These are phyloP conservation scores for Amiota minor DNA, from an alignment of 2,888 invertebrate species.

Conservation along the genomic window DNA sequence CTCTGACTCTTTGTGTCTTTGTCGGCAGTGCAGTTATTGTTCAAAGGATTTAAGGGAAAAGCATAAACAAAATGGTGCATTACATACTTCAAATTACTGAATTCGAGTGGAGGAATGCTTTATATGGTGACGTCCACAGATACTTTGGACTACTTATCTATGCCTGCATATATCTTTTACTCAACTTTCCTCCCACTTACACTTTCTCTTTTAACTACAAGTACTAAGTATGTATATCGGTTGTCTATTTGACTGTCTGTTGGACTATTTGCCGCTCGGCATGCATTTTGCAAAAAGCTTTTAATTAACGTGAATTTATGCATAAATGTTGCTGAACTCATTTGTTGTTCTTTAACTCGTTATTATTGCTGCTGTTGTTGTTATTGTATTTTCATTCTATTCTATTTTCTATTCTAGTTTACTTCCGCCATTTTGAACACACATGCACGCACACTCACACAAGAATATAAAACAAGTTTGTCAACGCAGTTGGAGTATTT, in stretches of 20 bases:
- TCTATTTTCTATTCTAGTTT: no score
- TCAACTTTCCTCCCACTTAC: neutral
- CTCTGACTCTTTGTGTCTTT: neutral
- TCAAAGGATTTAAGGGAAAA: neutral
- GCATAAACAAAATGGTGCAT: slow-evolving; percentile 25
- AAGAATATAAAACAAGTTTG: slow-evolving; percentile 4
- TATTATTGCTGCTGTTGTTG: neutral
- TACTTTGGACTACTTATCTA: neutral
- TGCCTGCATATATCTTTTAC: neutral
- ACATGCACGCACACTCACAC: neutral
- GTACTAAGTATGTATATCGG: no score
- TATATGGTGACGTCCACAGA: slow-evolving; percentile 49
- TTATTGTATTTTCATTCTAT: neutral
- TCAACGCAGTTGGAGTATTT: slow-evolving; percentile 6
- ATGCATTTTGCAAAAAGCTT: slow-evolving; percentile 56
- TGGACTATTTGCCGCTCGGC: neutral
- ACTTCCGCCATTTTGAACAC: no score
- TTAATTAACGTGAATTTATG: slow-evolving; percentile 66
- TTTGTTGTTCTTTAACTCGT: slow-evolving; percentile 15
- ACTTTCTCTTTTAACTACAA: neutral
- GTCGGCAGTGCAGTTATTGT: slow-evolving; percentile 5
- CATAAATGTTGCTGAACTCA: slow-evolving; percentile 48
- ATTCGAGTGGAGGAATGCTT: slow-evolving; percentile 55
- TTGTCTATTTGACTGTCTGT: neutral
- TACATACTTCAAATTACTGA: slow-evolving; percentile 65